These are phyloP conservation scores for Passerculus sandwichensis DNA, from an alignment of 2,797 vertebrate genomes.

Conservation along the genomic window DNA sequence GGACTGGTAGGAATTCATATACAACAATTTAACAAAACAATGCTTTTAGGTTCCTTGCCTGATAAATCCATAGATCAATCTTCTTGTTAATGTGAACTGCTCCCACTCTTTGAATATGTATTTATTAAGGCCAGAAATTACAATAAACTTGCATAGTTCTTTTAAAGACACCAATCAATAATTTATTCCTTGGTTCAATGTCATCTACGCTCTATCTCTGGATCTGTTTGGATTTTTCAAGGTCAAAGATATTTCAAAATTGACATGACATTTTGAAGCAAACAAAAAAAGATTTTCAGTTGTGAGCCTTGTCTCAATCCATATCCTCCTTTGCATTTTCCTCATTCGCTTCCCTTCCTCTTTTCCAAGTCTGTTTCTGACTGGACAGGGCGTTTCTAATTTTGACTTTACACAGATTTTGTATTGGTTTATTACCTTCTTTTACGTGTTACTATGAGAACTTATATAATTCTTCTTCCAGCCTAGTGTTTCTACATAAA, in stretches of 20 bases:
- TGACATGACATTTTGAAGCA: not conserved
- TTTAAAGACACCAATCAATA: not conserved
- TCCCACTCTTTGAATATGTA: not conserved
- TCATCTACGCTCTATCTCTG: not conserved
- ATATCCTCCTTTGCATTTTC: not conserved
- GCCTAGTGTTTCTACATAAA: not conserved
- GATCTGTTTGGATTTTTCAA: not conserved
- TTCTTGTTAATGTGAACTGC: not conserved
- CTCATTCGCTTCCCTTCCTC: not conserved
- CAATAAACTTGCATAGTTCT: not conserved
- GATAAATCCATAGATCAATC: not conserved
- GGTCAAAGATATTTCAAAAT: not conserved
- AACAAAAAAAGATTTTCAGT: not conserved
- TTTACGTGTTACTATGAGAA: not conserved
- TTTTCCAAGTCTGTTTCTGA: not conserved
- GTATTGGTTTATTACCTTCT: not conserved
- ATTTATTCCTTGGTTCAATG: not conserved
- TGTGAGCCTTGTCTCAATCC: not conserved
- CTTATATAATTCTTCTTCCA: not conserved
- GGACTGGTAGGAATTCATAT: not conserved
- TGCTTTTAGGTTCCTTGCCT: not conserved
- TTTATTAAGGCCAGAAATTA: not conserved
- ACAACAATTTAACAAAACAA: not conserved
- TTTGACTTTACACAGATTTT: not conserved
- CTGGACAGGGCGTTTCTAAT: not conserved